These are phyloP conservation scores for Alcedo atthis DNA, from an alignment of 2,797 vertebrate species.

Conservation along the genomic window DNA sequence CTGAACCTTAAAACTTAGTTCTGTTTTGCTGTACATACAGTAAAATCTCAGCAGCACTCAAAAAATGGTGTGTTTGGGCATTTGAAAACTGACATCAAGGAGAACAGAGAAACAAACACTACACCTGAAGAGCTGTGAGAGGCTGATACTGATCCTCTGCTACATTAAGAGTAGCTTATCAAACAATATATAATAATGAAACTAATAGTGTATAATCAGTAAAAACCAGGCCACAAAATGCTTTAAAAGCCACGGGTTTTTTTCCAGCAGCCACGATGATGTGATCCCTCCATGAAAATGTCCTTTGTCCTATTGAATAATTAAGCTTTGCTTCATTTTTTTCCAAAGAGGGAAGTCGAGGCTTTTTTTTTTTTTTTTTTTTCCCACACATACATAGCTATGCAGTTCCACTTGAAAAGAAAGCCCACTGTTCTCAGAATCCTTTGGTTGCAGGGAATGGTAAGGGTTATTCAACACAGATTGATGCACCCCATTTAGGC, in stretches of 20 bases:
- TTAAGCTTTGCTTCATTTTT: constrained; percentile 2
- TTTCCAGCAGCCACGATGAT: neutral
- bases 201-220: neutral
- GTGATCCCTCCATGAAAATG: neutral
- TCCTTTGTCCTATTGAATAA: neutral
- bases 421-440: neutral
- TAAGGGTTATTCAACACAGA: neutral
- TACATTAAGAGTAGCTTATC: neutral
- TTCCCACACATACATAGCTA: neutral
- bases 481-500: neutral
- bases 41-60: neutral
- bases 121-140: neutral
- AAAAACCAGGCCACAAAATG: neutral
- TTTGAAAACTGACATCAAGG: neutral
- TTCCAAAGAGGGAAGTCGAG: neutral
- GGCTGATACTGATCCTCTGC: neutral
- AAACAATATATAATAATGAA: neutral
- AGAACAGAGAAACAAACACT: neutral
- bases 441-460: neutral
- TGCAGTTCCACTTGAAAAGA: neutral
- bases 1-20: neutral
- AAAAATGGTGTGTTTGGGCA: neutral
- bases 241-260: neutral
- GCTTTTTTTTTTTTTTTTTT: neutral
- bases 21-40: neutral